Evolutionary conservation across 2,113 vertebrate species (phyloP), one percentile per base, ranked within the genome.

Genomic region (Delphinapterus leucas): DNA sequence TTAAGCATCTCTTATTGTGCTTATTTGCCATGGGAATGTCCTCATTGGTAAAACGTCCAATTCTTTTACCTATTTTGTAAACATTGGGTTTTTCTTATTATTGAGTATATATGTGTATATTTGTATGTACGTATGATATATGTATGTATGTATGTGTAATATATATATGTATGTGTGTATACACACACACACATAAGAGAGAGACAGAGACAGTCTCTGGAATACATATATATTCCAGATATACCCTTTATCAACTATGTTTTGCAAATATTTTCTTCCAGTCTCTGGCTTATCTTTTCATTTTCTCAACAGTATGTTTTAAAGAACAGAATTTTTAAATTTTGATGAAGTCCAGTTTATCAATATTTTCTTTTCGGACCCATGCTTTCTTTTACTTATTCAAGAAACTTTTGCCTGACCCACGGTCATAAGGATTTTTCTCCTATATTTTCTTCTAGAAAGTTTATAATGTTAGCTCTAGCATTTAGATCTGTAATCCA

Each of bases 1-100:
- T 33, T n/a, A 74, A 65, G 9, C 41, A 73, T 83, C 23, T 38
- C 38, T 68, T 55, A 25, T 2, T 63, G 25, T 80, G 83, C 17
- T 58, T 17, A 53, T 38, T 70, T 84, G 31, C 10, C 8, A 23
- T 31, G 25, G 26, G 25, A 36, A 38, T 33, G 26, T 47, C 41
- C 53, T 86, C 3, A 25, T 2, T 67, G 26, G 71, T 47, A 12
- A 81, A 71, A 33, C 63, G 6, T 38, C 60, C 49, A 86, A 41
- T 97, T 88, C 18, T 86, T 93, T 90, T 28, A 91, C 25, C 21
- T n/a, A 31, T 70, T 73, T 82, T 86, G 89, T 8, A 55, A 93
- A 71, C 11, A 47, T 41, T 23, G 1, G 5, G 5, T 44, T 84
- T 82, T 74, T 61, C 41, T 96, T 83, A 63, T 11, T 71, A 53